Evolutionary conservation across 2,113 vertebrate species (phyloP).

Genomic region (Lagopus leucura): DNA sequence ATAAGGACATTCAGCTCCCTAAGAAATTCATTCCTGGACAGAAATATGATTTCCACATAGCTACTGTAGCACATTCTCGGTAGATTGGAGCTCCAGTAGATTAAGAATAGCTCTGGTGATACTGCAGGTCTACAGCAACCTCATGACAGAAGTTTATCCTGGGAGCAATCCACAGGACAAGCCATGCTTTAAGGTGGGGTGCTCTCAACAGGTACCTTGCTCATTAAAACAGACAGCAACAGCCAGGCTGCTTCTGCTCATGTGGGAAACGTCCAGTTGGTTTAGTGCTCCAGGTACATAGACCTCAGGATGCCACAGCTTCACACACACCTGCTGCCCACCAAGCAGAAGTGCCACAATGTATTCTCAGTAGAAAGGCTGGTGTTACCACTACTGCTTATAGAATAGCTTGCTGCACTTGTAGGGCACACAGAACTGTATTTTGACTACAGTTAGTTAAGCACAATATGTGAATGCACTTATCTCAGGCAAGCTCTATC

Average conservation of each 20-base stretch:
- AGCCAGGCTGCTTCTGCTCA: background rate
- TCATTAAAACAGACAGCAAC: background rate
- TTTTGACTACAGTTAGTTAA: accelerated
- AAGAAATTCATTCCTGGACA: background rate
- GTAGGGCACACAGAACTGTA: accelerated
- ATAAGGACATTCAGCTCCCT: too few relatives aligned
- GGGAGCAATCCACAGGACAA: background rate
- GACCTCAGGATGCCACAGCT: background rate
- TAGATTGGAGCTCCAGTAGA: background rate
- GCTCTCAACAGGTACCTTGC: background rate
- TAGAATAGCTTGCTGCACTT: background rate
- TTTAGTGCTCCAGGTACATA: background rate
- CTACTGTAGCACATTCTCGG: background rate
- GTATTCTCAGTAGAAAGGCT: background rate
- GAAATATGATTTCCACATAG: background rate
- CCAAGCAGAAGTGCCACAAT: background rate
- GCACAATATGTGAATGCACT: background rate
- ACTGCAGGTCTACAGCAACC: background rate
- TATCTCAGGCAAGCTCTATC: background rate
- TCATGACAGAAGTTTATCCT: background rate
- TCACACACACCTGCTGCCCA: background rate
- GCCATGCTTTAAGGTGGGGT: background rate
- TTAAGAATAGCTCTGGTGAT: background rate
- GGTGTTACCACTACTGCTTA: accelerated
- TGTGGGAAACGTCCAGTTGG: background rate